Percentiles rank a stretch among this genome's conserved stretches.
These are phyloP conservation scores for Tapirus terrestris DNA, from an alignment of 2,113 vertebrate species.

Conservation along the genomic window DNA sequence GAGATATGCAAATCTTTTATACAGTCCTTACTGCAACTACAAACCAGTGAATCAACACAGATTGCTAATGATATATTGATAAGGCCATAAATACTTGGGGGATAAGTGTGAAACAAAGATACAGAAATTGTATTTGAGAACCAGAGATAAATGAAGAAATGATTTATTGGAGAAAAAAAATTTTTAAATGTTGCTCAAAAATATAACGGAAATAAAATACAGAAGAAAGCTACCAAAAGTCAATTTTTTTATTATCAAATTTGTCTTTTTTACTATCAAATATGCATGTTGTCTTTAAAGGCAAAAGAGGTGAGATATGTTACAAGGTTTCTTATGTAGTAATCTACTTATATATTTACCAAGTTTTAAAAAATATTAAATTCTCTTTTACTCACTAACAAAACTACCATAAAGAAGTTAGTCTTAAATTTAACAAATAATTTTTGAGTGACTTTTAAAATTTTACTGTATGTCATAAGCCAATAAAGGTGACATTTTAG, in stretches of 20 bases:
- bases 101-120: not conserved
- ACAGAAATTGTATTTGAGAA: not conserved
- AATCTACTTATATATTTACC: not conserved
- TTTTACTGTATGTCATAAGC: not conserved
- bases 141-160: not conserved
- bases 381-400: not conserved
- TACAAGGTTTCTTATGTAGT: not conserved
- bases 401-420: not conserved
- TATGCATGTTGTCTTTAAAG: not conserved
- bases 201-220: not conserved
- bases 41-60: not conserved
- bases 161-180: not conserved
- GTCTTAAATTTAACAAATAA: not conserved
- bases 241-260: not conserved
- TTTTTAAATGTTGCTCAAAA: not conserved
- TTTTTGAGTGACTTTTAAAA: not conserved
- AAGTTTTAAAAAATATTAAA: not conserved
- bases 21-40: not conserved
- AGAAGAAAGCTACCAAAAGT: not conserved
- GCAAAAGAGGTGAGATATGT: not conserved
- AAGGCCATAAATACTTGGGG: not conserved
- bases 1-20: not conserved
- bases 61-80: rapidly evolving
- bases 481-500: not conserved
- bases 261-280: not conserved